Evolutionary conservation across 2,113 vertebrate species (phyloP).

Genomic region (Oceanites oceanicus): DNA sequence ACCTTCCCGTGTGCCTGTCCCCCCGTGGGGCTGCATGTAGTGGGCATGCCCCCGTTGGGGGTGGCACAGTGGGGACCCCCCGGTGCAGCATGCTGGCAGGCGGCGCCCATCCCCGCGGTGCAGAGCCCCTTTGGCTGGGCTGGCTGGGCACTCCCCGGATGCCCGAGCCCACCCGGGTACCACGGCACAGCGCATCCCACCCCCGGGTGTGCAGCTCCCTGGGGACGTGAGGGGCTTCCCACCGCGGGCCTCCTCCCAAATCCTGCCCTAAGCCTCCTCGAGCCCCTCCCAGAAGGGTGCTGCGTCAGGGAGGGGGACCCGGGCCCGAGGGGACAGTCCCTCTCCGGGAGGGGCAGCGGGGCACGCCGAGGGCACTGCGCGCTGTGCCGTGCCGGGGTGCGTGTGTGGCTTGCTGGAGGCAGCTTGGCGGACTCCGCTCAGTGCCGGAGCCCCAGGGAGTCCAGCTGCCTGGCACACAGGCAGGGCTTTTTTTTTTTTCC

Average conservation of each 20-base stretch:
- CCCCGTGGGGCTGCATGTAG: not conserved
- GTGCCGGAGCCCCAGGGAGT: slow-evolving; percentile 42
- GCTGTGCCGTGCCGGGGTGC: not conserved
- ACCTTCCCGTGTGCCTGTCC: not conserved
- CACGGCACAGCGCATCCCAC: not conserved
- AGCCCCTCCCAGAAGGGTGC: not conserved
- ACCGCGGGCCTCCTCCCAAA: rapidly evolving
- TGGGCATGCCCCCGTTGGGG: not conserved
- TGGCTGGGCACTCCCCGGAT: rapidly evolving
- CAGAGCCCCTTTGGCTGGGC: not conserved
- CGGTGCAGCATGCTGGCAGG: rapidly evolving
- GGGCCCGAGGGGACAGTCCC: rapidly evolving
- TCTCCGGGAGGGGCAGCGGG: not conserved
- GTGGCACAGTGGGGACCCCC: not conserved
- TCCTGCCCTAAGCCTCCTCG: not conserved
- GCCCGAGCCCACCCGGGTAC: not conserved
- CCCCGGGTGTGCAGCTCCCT: not conserved
- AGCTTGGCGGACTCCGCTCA: slow-evolving; percentile 3
- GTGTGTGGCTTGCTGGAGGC: slow-evolving; percentile 46
- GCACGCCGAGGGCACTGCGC: not conserved
- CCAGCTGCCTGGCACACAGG: slow-evolving; percentile 60
- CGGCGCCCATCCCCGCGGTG: rapidly evolving
- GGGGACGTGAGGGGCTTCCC: not conserved
- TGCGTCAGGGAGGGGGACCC: not conserved
- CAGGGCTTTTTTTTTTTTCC: not conserved